A percentile compares a stretch with the other conserved stretches of the same genome.
These are phyloP conservation scores for Stenodera caucasica DNA, from an alignment of 2,888 invertebrate species.

Conservation along the genomic window DNA sequence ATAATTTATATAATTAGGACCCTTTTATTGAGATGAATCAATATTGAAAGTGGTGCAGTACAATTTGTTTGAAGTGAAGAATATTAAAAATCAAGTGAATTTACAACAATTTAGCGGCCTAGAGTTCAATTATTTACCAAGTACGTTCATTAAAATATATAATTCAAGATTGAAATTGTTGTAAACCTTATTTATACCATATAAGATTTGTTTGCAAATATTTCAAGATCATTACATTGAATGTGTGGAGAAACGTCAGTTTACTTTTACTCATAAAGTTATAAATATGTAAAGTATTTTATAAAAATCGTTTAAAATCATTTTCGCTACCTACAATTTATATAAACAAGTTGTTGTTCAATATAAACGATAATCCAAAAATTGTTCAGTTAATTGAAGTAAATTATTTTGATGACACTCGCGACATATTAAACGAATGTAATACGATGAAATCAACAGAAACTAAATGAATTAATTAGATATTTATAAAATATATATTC, in stretches of 20 bases:
- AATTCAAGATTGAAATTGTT: no score
- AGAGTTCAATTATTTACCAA: no score
- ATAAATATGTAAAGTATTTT: constrained; percentile 2
- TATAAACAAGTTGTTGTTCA: constrained; percentile 13
- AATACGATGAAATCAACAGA: background rate
- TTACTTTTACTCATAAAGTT: background rate
- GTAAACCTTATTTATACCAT: background rate
- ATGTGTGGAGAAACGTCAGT: background rate
- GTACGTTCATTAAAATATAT: no score
- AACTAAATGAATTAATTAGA: background rate
- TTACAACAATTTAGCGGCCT: no score
- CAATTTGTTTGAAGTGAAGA: no score
- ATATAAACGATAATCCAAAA: constrained; percentile 21
- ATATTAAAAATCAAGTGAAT: no score
- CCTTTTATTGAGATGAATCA: no score
- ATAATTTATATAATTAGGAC: no score
- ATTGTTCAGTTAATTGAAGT: constrained; percentile 27
- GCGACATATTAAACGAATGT: background rate
- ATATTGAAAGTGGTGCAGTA: no score
- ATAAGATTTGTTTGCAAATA: background rate
- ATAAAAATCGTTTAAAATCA: constrained; percentile 3
- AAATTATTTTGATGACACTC: constrained; percentile 29
- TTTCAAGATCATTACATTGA: constrained; percentile 20
- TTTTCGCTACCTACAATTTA: constrained; percentile 14
- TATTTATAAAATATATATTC: no score